Evolutionary conservation across 1,140 invertebrate species (phyloP), one percentile per base, ranked within the genome.

Genomic region (Vollenhovia emeryi): DNA sequence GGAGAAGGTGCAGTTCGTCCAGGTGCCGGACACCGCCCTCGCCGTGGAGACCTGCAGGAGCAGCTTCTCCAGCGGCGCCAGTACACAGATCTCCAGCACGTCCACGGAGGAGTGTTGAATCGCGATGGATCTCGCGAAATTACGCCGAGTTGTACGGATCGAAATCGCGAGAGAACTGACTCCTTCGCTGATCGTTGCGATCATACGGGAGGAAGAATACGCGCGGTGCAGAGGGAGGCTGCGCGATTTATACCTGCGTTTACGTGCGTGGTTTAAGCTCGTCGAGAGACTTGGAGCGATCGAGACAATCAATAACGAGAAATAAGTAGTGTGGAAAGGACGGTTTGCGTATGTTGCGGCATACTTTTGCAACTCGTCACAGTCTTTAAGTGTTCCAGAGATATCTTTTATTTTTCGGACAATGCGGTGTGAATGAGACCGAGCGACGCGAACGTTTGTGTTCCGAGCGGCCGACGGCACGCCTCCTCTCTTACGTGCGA

Each of bases 21-120:
- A 95, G 76, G 93, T 95, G 13, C 94, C 95, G 15, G 95, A 95
- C 40, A 94, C 93, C 0, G 95, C 94, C 8, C 84, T 95, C 6
- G 93, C 93, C 27, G 94, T 95, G 1, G 95, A 95, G 40, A 95
- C 95, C 6, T 95, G 95, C 71, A 92, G 95, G 21, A 95, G 95
- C 59, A 95, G 95, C 59, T 96, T 96, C 87, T 96, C 95, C 48
- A 96, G 95, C 76, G 95, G 95, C 2, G 95, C 95, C 15, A 95
- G 95, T 82, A 95, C 95, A 11, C 95, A 95, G 88, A 94, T 95
- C 33, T 95, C 95, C 13, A 95, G 94, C 73, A 95, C 95, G 1
- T 95, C 95, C 5, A 95, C 95, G 45, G 94, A 95, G 40, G 94
- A 95, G 57, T 94, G 92, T 76, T 94, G 86, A 94, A 82, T 82